Conservation (phyloP, 1,140 invertebrate genomes). For the Sitobion miscanthi region DNA sequence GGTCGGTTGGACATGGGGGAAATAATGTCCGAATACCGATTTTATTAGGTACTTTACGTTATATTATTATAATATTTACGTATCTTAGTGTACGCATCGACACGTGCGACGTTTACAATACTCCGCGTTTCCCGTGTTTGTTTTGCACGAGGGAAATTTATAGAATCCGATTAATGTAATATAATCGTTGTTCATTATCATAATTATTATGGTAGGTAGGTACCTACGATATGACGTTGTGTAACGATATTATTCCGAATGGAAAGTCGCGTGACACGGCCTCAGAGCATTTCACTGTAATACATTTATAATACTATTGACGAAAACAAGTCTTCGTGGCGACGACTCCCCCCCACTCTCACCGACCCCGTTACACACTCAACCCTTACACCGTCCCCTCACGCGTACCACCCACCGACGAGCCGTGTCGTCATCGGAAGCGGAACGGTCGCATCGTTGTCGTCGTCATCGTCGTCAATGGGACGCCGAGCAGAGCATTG, state of each 20-base stretch:
- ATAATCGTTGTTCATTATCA: not conserved
- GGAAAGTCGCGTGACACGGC: constrained; percentile 14
- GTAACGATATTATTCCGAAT: not conserved
- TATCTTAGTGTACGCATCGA: not conserved
- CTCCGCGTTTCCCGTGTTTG: constrained; percentile 32
- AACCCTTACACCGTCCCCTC: not conserved
- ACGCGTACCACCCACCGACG: not conserved
- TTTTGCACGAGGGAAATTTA: not conserved
- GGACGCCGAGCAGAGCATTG: not conserved
- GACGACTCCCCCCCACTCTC: not conserved
- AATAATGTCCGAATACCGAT: not conserved
- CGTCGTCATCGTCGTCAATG: not conserved
- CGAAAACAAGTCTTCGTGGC: not conserved
- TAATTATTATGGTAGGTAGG: not conserved
- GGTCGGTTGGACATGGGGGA: not conserved
- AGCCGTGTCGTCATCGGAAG: not conserved
- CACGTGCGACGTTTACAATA: not conserved
- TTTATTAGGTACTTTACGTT: not conserved
- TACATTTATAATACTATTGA: not conserved
- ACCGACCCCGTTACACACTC: not conserved
- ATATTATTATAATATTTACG: not conserved
- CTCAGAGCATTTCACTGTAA: not conserved
- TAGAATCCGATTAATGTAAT: not conserved
- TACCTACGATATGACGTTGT: not conserved
- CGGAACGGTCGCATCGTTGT: not conserved